Base-by-base conservation (phyloP, 1,140 invertebrate species). In the Drosophila sp. region DNA sequence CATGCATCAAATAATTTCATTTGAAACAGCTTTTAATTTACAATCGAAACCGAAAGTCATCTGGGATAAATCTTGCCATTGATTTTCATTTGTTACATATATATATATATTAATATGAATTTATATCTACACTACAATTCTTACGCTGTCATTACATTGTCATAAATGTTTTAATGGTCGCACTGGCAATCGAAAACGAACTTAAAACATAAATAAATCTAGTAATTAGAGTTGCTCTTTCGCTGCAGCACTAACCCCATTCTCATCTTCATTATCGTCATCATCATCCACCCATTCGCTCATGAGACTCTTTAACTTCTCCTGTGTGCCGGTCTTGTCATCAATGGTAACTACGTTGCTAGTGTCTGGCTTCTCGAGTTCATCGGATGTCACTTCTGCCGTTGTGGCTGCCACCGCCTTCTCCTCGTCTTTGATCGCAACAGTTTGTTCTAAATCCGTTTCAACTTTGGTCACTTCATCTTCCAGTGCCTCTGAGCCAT, bases 121-220 rank as follows among this genome's bases (percentile, higher is more conserved):
- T 34, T 46, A 36, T 56, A 45, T 56, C 29, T 56, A 57, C 50
- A 13, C 59, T 62, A 63, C 38, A 45, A 43, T 62, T 34, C n/a
- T 65, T 58, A 16, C 27, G 43, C 43, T 51, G 48, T 45, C 34
- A 58, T 21, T 58, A 16, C 21, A 38, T 36, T 51, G 48, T 45
- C 34, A 58, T 21, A 66, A 48, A 41, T 43, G 21, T 25, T 16
- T 54, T 59, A 46, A 25, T 72, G 36, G 16, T 46, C 41, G 51
- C 38, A 36, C 53, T 72, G 46, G 74, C 62, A 63, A 41, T 67
- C 25, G 45, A 64, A 61, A 73, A 40, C 53, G 21, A 73, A 80
- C 80, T 90, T 91, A 89, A 73, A 90, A 90, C 72, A 84, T 83
- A 90, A 89, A 80, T 91, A 91, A 91, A 80, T 90, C 81, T 89